phyloP scores from a whole-genome alignment of 37 sponge, comb jelly and placozoan genomes.

The Aphrocallistes beatrix region DNA sequence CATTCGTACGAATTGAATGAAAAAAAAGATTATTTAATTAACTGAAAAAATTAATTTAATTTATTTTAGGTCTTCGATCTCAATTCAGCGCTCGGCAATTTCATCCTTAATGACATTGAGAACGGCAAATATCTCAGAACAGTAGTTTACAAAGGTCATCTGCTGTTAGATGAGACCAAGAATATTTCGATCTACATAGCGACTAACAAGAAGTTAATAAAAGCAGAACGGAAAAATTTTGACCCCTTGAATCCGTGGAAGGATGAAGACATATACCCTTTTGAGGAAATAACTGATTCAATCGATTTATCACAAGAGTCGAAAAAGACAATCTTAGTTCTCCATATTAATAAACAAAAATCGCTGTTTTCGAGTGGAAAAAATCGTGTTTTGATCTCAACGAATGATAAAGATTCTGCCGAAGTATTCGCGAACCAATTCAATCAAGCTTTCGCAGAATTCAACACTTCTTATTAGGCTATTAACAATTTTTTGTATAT shows the following conservation, averaged over 20 bases:
- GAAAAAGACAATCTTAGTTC: neutral
- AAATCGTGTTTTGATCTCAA: neutral
- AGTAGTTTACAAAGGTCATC: neutral
- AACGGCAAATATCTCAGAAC: neutral
- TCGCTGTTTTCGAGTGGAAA: neutral
- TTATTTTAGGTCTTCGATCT: neutral
- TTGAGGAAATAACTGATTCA: neutral
- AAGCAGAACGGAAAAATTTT: slow-evolving; percentile 1
- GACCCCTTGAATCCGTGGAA: slow-evolving; percentile 6
- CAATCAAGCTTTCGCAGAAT: slow-evolving; percentile 5
- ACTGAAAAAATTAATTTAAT: neutral
- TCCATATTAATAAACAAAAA: neutral
- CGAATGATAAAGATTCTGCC: neutral
- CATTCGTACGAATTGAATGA: too few relatives aligned
- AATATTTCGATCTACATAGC: neutral
- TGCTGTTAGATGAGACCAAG: neutral
- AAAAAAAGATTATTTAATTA: neutral
- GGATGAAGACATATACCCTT: neutral
- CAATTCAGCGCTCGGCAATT: neutral
- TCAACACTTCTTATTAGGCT: neutral
- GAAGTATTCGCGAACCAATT: neutral
- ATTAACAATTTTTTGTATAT: too few relatives aligned
- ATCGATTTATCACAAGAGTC: neutral
- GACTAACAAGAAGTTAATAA: neutral
- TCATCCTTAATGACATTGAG: slow-evolving; percentile 12